A percentile compares a stretch with the other conserved stretches of the same genome.
Conservation (phyloP, 1,140 invertebrate species). For the Drosophila bocqueti region DNA sequence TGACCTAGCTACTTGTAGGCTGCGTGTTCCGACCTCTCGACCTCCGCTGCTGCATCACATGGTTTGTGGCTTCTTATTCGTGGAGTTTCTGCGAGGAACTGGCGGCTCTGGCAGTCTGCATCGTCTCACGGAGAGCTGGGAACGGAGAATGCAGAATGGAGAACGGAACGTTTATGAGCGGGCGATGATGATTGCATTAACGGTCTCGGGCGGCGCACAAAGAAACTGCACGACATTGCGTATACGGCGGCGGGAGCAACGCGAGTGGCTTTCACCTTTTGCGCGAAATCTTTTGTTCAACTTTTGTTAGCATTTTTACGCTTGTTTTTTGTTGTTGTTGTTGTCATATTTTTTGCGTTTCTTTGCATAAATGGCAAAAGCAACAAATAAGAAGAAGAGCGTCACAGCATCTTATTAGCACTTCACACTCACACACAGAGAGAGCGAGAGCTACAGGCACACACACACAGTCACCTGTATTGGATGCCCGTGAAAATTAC, state of each 20-base stretch:
- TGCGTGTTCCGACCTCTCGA: slow-evolving; percentile 70
- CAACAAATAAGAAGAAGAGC: slow-evolving; percentile 70
- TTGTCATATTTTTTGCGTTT: slow-evolving; percentile 36
- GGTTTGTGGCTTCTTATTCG: slow-evolving; percentile 56
- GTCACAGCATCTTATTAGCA: slow-evolving; percentile 78
- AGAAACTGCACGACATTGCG: slow-evolving; percentile 57
- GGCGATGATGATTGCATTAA: slow-evolving; percentile 61
- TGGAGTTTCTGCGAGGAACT: slow-evolving; percentile 25
- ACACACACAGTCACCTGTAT: slow-evolving; percentile 23
- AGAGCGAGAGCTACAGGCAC: slow-evolving; percentile 17
- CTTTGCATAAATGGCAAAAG: slow-evolving; percentile 81
- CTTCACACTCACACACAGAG: slow-evolving; percentile 43
- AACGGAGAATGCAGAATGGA: slow-evolving; percentile 38
- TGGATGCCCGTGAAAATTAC: slow-evolving; percentile 78
- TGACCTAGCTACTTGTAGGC: slow-evolving; percentile 77
- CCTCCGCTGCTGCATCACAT: slow-evolving; percentile 73
- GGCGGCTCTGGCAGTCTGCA: slow-evolving; percentile 54
- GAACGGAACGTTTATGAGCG: slow-evolving; percentile 54
- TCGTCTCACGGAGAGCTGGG: slow-evolving; percentile 65
- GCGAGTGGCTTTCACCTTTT: slow-evolving; percentile 77
- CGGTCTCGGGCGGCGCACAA: slow-evolving; percentile 54
- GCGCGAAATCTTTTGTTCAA: slow-evolving; percentile 58
- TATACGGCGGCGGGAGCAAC: slow-evolving; percentile 39
- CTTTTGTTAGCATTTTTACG: slow-evolving; percentile 30
- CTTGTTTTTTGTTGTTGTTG: background rate